Evolutionary conservation across 2,888 invertebrate genomes (phyloP), one percentile per base, ranked within the genome.

Genomic region (Drosophila algonquin): DNA sequence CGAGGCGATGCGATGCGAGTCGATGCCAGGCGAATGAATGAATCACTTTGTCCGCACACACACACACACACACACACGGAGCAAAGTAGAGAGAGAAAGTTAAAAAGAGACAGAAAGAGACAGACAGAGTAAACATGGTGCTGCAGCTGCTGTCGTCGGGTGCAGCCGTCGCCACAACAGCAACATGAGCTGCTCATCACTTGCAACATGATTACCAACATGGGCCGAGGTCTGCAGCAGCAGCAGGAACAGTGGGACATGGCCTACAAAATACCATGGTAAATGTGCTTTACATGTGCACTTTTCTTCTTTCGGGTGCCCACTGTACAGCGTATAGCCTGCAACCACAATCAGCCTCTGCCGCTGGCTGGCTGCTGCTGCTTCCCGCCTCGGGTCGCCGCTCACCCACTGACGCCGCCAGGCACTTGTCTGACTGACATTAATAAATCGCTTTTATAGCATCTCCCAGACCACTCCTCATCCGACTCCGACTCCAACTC

Each of bases 361-460:
- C n/a, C 24, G 40, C 24, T 30, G 40, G 50, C 50, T 51, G 64
- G 44, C 45, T 35, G 30, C 27, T 53, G 62, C 46, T 12, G n/a
- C 53, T 55, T 12, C 35, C 18, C 27, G 47, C 47, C 50, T 60
- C 45, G 55, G 65, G 24, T 12, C n/a, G 16, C 9, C 30, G n/a
- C 16, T 32, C 69, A 54, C 73, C 51, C 73, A 68, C 73, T 63
- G 73, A 76, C 78, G 69, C 78, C 80, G 77, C 64, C 76, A 64
- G 73, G 81, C 83, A 86, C 81, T 82, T 82, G 83, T 83, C 79
- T 77, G 80, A 75, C 83, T 86, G 85, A 86, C 88, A 83, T 86
- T 88, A 86, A 86, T 87, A 86, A 86, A 86, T 86, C 88, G 88
- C 79, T 81, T 87, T 82, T 82, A 87, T 76, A 72, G 83, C 81